Conservation (phyloP, 1,140 invertebrate species). For the Lethrus apterus region DNA sequence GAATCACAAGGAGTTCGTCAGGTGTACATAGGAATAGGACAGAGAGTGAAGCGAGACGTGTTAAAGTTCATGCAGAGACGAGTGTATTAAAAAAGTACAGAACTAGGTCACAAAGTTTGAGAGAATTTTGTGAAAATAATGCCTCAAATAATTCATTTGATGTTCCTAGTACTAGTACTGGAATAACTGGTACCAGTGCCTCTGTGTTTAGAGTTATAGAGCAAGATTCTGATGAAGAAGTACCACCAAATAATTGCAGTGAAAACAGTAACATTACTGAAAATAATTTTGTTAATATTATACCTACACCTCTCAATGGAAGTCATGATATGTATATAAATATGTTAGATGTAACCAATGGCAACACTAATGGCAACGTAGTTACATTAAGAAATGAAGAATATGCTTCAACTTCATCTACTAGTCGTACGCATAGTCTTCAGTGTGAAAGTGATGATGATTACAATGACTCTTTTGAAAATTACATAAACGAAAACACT, state of each 20-base stretch:
- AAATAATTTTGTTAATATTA: conserved; percentile 45
- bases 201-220: conserved; percentile 49
- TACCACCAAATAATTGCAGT: conserved; percentile 23
- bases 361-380: conserved; percentile 35
- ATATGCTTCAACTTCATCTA: conserved; percentile 18
- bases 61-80: not conserved
- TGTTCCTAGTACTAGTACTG: conserved; percentile 51
- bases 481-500: conserved; percentile 2
- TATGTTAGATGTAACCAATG: conserved; percentile 38
- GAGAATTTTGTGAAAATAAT: conserved; percentile 26
- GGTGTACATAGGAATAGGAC: conserved; percentile 2
- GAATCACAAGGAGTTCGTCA: conserved; percentile 3
- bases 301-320: conserved; percentile 50
- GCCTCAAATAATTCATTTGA: conserved; percentile 27
- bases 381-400: conserved; percentile 20
- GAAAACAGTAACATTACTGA: conserved; percentile 18
- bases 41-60: conserved; percentile 9
- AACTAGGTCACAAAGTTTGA: conserved; percentile 26
- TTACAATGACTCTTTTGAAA: not conserved
- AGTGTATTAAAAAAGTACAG: conserved; percentile 23
- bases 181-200: conserved; percentile 41
- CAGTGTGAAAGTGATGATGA: not conserved
- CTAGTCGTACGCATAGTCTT: conserved; percentile 7
- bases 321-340: conserved; percentile 46
- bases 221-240: conserved; percentile 51